Percentiles rank a stretch among this genome's conserved stretches.
phyloP scores from a whole-genome alignment of 2,888 invertebrate species.

The Epistrophe grossulariae region DNA sequence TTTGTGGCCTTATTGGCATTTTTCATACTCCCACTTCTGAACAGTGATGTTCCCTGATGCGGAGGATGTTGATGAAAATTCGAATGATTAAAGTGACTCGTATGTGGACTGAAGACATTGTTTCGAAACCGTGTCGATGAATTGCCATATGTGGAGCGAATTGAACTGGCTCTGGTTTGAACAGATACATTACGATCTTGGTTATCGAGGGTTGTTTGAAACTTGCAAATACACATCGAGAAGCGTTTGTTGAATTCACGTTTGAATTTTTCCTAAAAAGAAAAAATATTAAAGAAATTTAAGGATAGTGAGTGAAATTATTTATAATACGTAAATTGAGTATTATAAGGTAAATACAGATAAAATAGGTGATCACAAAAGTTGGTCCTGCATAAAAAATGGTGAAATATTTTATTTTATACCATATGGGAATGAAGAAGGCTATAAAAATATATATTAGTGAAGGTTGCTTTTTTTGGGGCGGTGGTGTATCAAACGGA shows the following conservation, averaged over 20 bases:
- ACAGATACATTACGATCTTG: constrained; percentile 83
- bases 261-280: constrained; percentile 90
- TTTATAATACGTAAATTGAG: too few species aligned
- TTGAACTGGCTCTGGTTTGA: constrained; percentile 82
- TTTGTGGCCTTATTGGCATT: constrained; percentile 64
- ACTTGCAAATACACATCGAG: constrained; percentile 85
- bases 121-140: constrained; percentile 81
- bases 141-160: constrained; percentile 82
- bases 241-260: constrained; percentile 90
- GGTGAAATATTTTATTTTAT: too few species aligned
- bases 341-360: too few species aligned
- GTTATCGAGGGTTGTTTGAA: constrained; percentile 79
- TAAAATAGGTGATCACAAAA: too few species aligned
- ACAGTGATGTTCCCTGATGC: constrained; percentile 25
- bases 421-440: too few species aligned
- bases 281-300: neutral
- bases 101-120: constrained; percentile 78
- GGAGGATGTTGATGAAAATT: constrained; percentile 46
- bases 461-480: too few species aligned
- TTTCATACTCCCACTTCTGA: constrained; percentile 70
- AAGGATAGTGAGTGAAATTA: neutral
- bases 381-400: too few species aligned
- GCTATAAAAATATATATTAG: too few species aligned
- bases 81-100: constrained; percentile 48
- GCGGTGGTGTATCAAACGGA: too few species aligned